phyloP scores from a whole-genome alignment of 2,113 vertebrate species.

The Elgaria multicarinata region DNA sequence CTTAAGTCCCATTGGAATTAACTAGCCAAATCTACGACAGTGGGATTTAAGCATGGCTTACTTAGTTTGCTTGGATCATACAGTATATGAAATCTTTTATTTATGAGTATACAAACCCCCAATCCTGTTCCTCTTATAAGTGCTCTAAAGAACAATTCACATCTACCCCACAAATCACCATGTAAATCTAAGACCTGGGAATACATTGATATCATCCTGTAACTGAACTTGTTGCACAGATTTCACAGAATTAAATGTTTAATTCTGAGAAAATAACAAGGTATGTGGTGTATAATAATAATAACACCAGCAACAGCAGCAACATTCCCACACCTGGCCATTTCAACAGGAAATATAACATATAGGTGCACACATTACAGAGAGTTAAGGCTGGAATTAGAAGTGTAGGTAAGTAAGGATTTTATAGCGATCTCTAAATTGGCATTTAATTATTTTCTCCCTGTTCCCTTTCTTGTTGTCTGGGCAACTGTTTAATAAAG shows the following conservation, averaged over 20 bases:
- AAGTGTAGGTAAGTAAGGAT: not conserved
- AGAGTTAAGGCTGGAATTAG: not conserved
- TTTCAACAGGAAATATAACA: not conserved
- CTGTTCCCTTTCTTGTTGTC: constrained; percentile 15
- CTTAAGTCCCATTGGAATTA: too few relatives aligned
- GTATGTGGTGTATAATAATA: not conserved
- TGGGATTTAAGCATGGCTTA: too few relatives aligned
- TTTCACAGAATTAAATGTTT: not conserved
- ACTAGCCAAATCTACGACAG: too few relatives aligned
- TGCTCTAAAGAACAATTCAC: too few relatives aligned
- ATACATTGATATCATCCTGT: not conserved
- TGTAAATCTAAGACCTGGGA: not conserved
- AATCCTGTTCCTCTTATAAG: too few relatives aligned
- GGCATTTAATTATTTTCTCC: not conserved
- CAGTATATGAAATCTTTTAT: too few relatives aligned
- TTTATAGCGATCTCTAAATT: not conserved
- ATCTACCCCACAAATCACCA: too few relatives aligned
- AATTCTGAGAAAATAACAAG: not conserved
- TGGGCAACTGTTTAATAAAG: constrained; percentile 23
- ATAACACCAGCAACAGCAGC: too few relatives aligned
- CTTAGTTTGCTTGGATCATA: too few relatives aligned
- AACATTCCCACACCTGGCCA: not conserved
- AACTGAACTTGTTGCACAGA: too few relatives aligned
- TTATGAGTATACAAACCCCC: too few relatives aligned
- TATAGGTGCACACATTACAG: not conserved